Percentiles rank a stretch among this genome's conserved stretches.
Evolutionary conservation across 2,888 invertebrate genomes (phyloP).

Genomic region (Hirtodrosophila confusa): DNA sequence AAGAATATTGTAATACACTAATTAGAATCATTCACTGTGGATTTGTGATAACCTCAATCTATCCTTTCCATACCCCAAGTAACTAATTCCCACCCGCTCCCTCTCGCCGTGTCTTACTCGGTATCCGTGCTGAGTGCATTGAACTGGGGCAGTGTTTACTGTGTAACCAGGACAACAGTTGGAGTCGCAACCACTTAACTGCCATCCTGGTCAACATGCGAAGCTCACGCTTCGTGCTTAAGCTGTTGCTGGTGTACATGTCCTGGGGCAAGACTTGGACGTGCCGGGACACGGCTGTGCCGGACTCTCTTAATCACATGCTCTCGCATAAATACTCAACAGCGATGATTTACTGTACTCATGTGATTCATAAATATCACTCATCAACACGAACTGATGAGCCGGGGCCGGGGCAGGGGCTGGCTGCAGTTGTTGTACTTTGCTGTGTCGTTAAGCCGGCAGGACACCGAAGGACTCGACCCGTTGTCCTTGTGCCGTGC

Average conservation of each 20-base stretch:
- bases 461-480: constrained; percentile 21
- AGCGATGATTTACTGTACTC: constrained; percentile 67
- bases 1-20: too few species aligned
- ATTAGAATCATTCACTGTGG: too few species aligned
- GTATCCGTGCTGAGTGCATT: constrained; percentile 12
- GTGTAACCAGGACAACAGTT: constrained; percentile 7
- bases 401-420: neutral
- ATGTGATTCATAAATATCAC: constrained; percentile 79
- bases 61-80: too few species aligned
- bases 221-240: constrained; percentile 52
- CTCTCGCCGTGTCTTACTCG: neutral
- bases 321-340: constrained; percentile 44
- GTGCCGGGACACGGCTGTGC: constrained; percentile 37
- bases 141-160: constrained; percentile 21
- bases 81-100: neutral
- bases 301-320: constrained; percentile 55
- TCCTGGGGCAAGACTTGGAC: constrained; percentile 17
- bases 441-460: constrained; percentile 39
- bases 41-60: too few species aligned
- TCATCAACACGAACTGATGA: constrained; percentile 45
- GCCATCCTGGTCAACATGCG: constrained; percentile 50
- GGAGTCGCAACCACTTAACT: constrained; percentile 32
- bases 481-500: constrained; percentile 11
- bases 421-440: constrained; percentile 17
- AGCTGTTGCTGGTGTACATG: constrained; percentile 17